Percentiles rank a stretch among this genome's conserved stretches.
phyloP scores from a whole-genome alignment of 2,888 invertebrate species.

The Synergus itoensis region DNA sequence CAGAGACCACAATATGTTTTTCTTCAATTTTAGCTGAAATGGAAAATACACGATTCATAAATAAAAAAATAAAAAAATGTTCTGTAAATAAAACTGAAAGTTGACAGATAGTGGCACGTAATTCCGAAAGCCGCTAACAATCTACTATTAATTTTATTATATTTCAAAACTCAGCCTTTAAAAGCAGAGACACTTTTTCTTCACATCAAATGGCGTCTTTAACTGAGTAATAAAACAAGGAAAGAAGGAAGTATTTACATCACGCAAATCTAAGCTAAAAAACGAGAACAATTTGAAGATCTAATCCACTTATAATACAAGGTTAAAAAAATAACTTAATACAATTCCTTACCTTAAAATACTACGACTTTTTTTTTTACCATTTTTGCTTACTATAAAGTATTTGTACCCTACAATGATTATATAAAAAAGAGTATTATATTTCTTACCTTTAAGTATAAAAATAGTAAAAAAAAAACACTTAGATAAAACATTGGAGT shows the following conservation, averaged over 20 bases:
- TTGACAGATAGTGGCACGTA: too few species aligned
- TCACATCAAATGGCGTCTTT: background rate
- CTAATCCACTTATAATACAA: background rate
- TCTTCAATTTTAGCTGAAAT: too few species aligned
- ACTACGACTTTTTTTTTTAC: background rate
- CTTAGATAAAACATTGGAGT: background rate
- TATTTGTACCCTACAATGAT: conserved; percentile 1
- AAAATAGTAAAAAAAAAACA: background rate
- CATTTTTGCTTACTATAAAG: background rate
- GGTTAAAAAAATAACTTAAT: background rate
- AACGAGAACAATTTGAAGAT: background rate
- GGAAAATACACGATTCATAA: too few species aligned
- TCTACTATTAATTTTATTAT: too few species aligned
- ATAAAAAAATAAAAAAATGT: too few species aligned
- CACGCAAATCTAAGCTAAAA: background rate
- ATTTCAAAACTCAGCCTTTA: too few species aligned
- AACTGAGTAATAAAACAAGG: background rate
- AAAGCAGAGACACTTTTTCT: background rate
- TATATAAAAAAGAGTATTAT: background rate
- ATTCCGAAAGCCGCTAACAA: too few species aligned
- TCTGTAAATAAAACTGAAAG: too few species aligned
- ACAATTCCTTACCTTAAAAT: background rate
- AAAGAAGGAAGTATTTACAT: background rate
- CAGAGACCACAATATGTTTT: too few species aligned
- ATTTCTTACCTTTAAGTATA: background rate